Percentiles rank a stretch among this genome's conserved stretches.
Evolutionary conservation across 1,140 invertebrate species (phyloP).

Genomic region (Drosophila chauvacae): DNA sequence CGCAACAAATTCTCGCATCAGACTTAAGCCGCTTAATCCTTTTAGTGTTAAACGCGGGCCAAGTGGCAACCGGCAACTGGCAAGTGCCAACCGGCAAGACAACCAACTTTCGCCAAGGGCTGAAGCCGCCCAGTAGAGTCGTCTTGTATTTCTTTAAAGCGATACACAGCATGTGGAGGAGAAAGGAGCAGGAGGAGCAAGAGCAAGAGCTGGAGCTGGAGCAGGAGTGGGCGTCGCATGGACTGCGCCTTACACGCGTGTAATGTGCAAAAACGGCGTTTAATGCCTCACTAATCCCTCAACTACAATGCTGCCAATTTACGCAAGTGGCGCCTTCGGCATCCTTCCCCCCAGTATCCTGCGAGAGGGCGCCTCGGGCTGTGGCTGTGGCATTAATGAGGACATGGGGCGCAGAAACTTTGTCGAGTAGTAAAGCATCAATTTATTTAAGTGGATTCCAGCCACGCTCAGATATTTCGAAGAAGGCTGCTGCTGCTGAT

Average conservation of each 20-base stretch:
- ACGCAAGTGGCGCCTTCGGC: constrained; percentile 67
- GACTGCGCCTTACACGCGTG: constrained; percentile 80
- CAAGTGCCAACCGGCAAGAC: constrained; percentile 52
- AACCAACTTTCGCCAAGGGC: constrained; percentile 49
- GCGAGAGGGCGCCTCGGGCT: constrained; percentile 21
- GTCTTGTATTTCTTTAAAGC: constrained; percentile 70
- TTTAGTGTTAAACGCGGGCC: constrained; percentile 75
- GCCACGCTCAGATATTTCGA: constrained; percentile 53
- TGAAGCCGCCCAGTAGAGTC: neutral
- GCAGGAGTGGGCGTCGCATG: constrained; percentile 46
- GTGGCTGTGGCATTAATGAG: constrained; percentile 52
- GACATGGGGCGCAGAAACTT: constrained; percentile 38
- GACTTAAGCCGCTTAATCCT: constrained; percentile 80
- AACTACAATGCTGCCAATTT: constrained; percentile 83
- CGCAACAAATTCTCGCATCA: constrained; percentile 79
- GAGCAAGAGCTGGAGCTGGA: neutral
- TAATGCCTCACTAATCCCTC: constrained; percentile 81
- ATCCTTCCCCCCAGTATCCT: neutral
- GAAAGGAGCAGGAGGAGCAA: neutral
- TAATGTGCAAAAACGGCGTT: constrained; percentile 83
- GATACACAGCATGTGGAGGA: constrained; percentile 40
- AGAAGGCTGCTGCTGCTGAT: constrained; percentile 14
- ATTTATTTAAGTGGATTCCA: constrained; percentile 80
- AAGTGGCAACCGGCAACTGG: constrained; percentile 65
- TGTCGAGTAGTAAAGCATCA: constrained; percentile 69